These are phyloP conservation scores for Erinaceus europaeus DNA, from an alignment of 2,113 vertebrate species.

Conservation along the genomic window DNA sequence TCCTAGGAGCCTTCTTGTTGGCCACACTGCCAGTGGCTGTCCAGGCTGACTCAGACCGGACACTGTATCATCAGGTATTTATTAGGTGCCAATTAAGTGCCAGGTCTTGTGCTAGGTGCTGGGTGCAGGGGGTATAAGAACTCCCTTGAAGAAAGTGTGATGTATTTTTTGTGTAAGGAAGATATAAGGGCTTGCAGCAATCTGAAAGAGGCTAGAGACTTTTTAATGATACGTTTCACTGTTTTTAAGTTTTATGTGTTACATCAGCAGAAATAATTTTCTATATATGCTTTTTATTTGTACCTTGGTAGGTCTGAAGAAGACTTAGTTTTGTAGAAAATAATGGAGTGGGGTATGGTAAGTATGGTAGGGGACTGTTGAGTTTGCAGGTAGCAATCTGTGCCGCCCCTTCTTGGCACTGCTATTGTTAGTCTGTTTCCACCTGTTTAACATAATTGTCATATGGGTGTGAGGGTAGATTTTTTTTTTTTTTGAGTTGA, in stretches of 20 bases:
- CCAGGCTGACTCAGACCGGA: not conserved
- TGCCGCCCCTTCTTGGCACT: too few species aligned
- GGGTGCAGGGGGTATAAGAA: not conserved
- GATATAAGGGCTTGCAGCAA: not conserved
- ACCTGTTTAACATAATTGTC: not conserved
- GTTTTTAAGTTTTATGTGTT: not conserved
- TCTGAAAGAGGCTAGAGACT: not conserved
- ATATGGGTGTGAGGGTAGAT: not conserved
- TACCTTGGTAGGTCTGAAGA: not conserved
- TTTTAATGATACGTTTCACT: not conserved
- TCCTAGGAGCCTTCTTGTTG: not conserved
- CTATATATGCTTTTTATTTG: not conserved
- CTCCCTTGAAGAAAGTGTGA: not conserved
- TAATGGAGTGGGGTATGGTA: not conserved
- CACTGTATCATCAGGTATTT: not conserved
- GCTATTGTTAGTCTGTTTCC: not conserved
- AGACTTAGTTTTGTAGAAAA: not conserved
- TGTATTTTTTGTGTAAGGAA: not conserved
- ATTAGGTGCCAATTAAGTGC: not conserved
- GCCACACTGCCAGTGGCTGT: not conserved
- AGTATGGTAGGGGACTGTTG: not conserved
- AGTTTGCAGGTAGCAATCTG: too few species aligned
- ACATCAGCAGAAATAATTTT: not conserved
- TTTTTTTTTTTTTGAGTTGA: not conserved
- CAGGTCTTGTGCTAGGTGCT: not conserved